Percentiles rank a stretch among this genome's conserved stretches.
phyloP scores from a whole-genome alignment of 2,113 vertebrate species.

The Coracopsis vasa region DNA sequence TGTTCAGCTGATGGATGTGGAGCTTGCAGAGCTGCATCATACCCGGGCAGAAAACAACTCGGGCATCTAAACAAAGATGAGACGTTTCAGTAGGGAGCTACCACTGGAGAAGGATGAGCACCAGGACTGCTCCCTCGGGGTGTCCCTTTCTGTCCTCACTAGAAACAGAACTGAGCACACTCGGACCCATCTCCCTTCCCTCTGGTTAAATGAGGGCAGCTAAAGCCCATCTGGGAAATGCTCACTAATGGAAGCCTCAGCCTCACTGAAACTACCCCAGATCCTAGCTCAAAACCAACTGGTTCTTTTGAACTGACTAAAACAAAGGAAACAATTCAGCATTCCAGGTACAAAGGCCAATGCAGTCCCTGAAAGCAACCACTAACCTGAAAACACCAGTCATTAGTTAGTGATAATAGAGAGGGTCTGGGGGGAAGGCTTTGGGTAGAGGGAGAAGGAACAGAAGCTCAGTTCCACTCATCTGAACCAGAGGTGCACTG shows the following conservation, averaged over 20 bases:
- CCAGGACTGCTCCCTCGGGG: background rate
- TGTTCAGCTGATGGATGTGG: background rate
- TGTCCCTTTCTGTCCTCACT: background rate
- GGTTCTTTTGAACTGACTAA: background rate
- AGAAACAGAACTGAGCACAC: background rate
- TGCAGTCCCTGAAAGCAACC: background rate
- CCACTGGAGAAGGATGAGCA: too few relatives aligned
- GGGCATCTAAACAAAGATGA: background rate
- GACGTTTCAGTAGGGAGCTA: background rate
- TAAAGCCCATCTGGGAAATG: background rate
- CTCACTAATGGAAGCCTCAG: background rate
- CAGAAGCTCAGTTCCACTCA: too few relatives aligned
- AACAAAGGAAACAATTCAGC: background rate
- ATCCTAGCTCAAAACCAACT: background rate
- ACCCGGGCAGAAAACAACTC: background rate
- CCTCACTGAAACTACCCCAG: fast-evolving
- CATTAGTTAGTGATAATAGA: background rate
- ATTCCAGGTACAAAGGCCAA: background rate
- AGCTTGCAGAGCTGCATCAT: background rate
- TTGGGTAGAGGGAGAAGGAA: background rate
- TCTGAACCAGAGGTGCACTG: background rate
- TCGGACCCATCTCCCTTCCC: background rate
- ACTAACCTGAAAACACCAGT: background rate
- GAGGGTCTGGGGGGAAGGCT: background rate
- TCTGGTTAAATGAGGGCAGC: background rate